A percentile compares a stretch with the other conserved stretches of the same genome.
Evolutionary conservation across 64 coral and sea anemone species (phyloP).

Genomic region (Pocillopora damicornis): DNA sequence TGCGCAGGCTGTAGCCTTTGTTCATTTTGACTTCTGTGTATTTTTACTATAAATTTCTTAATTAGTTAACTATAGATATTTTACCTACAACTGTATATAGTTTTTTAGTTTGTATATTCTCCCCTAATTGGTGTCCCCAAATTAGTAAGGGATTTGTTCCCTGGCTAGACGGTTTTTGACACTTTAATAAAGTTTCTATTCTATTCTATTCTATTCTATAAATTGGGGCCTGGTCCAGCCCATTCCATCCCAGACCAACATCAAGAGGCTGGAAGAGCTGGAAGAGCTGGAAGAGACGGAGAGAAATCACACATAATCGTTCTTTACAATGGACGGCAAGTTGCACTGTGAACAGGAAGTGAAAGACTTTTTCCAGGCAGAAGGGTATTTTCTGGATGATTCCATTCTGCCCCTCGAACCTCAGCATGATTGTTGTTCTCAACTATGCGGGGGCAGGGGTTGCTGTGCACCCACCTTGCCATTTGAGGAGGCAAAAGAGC

Average conservation of each 20-base stretch:
- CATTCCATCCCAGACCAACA: slow-evolving; percentile 18
- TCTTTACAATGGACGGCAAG: slow-evolving; percentile 35
- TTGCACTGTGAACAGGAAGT: slow-evolving; percentile 39
- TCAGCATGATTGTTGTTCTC: slow-evolving; percentile 33
- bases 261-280: slow-evolving; percentile 26
- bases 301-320: not conserved
- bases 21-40: too few species aligned
- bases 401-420: not conserved
- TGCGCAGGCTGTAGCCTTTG: too few species aligned
- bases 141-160: too few species aligned
- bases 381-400: slow-evolving; percentile 33
- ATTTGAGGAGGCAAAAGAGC: not conserved
- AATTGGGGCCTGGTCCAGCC: slow-evolving; percentile 16
- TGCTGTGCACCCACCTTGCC: not conserved
- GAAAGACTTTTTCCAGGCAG: slow-evolving; percentile 32
- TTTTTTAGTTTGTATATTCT: too few species aligned
- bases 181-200: too few species aligned
- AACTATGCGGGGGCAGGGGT: slow-evolving; percentile 1
- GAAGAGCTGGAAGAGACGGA: slow-evolving; percentile 19
- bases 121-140: too few species aligned
- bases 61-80: too few species aligned
- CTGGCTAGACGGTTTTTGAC: too few species aligned
- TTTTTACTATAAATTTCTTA: too few species aligned
- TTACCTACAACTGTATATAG: too few species aligned
- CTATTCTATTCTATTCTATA: too few species aligned